Base-by-base conservation (phyloP, 53 echinoderm and acorn worm genomes). In the Hippasteria phrygiana region DNA sequence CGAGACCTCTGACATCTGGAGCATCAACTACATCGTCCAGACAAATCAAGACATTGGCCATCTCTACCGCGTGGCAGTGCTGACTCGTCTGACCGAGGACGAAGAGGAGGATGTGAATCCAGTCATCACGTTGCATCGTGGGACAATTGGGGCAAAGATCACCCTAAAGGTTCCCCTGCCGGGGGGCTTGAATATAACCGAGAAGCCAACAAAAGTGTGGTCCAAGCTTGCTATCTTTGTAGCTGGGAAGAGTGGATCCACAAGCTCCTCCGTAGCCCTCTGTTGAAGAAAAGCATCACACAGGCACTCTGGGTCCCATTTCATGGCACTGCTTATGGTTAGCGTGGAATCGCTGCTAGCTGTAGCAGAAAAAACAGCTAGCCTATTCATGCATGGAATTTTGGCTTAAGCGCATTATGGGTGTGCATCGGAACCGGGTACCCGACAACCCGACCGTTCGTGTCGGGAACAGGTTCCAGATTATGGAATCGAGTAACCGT, bases 201-300 rank as follows among this genome's bases (percentile, higher is more conserved):
- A 85, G 53, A 85, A 34, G 71, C 85, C 85, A 8, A 24, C 31
- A 36, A 85, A 85, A 71, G 85, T 85, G 32, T 85, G 85, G 85
- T 9, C 64, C 47, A 71, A 37, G 50, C 33, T 85, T 39, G 85
- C 35, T 3, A 48, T 33, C 35, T 85, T 85, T 11, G 35, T 85
- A 47, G 69, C 17, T 4, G 37, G 69, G 10, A 85, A 85, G 69
- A 35, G 69, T 16, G 69, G 9, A 27, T 4, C 65, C 6, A 12
- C 34, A 8, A 6, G 48, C 14, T 14, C 48, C 14, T 48, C 48
- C 8, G 48, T 8, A 48, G 48, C 48, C 48, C 8, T 48, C 8
- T 48, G 48, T 14, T 48, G 14, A 14, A 48, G 14, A 48, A 14
- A 48, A 10, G n/a, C n/a, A n/a, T n/a, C n/a, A n/a, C n/a, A n/a